Base-by-base conservation (phyloP, 1,140 invertebrate genomes). In the Apocrypta bakeri region DNA sequence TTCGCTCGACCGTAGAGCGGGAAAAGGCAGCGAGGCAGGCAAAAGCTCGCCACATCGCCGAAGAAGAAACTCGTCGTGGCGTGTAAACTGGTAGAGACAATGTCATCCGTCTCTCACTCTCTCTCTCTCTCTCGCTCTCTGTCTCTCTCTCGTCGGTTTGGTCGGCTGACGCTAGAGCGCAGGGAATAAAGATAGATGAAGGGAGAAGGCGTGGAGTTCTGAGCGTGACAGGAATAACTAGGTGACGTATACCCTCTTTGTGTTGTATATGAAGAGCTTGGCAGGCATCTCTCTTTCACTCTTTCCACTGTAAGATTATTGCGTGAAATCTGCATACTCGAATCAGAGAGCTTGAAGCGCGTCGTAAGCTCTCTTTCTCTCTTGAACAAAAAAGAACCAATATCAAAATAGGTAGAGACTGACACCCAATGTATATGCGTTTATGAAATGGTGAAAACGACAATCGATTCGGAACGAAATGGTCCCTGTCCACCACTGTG, bases 261-360 rank as follows among this genome's bases (percentile, higher is more conserved):
- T 37, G 33, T 2, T 64, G 73, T 73, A 1, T 42, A 73, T 42
- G 71, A 73, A 42, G 27, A 73, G 71, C 71, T 42, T 21, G 71
- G 14, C 24, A 73, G 71, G 40, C 40, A 7, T n/a, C 21, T 31
- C 33, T 21, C 33, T 37, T 9, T 9, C 33, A 4, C 21, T n/a
- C 21, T 31, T 21, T 21, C 33, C n/a, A 9, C 71, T 12, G 37
- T 64, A 48, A 78, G 76, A 68, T 78, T 78, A 78, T 78, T 78
- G 33, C 76, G 40, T 78, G 42, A 78, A 78, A 78, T 78, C 76
- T 78, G 63, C 76, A 78, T 78, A 68, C 76, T 9, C 29, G 74
- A 63, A 76, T 31, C 76, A 61, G 17, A n/a, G 31, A 21, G 40
- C 33, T 37, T 37, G 33, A 2, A 7, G 25, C 25, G 74, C 48